phyloP scores from a whole-genome alignment of 2,888 invertebrate species.

The Synergus laeviventris region DNA sequence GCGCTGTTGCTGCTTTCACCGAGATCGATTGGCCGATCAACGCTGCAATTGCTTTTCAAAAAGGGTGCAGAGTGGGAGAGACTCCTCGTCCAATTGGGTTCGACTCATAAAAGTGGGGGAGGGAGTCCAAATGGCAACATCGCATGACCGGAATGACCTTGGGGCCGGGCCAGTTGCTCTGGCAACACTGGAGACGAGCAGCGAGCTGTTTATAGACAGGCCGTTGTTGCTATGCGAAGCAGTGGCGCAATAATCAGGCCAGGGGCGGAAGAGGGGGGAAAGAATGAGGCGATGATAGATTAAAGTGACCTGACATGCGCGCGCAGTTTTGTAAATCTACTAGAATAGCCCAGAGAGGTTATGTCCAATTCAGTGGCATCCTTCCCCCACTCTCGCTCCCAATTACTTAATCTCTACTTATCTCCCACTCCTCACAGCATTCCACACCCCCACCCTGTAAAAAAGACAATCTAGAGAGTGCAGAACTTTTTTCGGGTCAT shows the following conservation, averaged over 20 bases:
- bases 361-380: constrained; percentile 39
- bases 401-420: constrained; percentile 44
- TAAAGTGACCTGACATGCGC: constrained; percentile 57
- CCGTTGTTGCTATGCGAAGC: constrained; percentile 70
- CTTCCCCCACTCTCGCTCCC: constrained; percentile 26
- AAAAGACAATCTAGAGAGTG: constrained; percentile 7
- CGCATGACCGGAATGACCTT: constrained; percentile 59
- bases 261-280: constrained; percentile 44
- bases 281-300: constrained; percentile 50
- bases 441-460: too few relatives aligned
- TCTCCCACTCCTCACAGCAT: not conserved
- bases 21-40: constrained; percentile 22
- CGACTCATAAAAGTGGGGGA: not conserved
- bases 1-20: not conserved
- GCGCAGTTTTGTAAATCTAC: not conserved
- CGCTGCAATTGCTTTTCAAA: not conserved
- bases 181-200: constrained; percentile 67
- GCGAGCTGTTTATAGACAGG: constrained; percentile 68
- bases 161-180: constrained; percentile 65
- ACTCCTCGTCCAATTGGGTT: not conserved
- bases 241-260: constrained; percentile 27
- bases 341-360: constrained; percentile 11
- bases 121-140: constrained; percentile 49
- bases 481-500: constrained; percentile 5
- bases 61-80: constrained; percentile 1